Conservation (phyloP, 2,113 vertebrate genomes). For the Dinomys branickii region DNA sequence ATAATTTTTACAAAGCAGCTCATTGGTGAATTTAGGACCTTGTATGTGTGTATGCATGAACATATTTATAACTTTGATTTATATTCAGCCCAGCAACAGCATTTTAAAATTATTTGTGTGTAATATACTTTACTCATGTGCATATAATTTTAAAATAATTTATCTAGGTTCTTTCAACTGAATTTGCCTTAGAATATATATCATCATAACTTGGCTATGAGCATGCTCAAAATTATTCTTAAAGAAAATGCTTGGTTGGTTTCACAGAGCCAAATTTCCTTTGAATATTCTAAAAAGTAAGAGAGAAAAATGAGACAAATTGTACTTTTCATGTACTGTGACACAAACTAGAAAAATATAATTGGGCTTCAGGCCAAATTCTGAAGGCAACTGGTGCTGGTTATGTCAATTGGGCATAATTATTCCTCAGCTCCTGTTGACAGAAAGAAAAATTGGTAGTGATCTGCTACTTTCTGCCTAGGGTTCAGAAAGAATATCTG, state of each 20-base stretch:
- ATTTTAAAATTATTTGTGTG: constrained; percentile 75
- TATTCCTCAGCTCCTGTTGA: constrained; percentile 77
- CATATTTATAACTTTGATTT: constrained; percentile 71
- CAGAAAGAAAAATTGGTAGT: constrained; percentile 79
- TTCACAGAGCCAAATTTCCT: constrained; percentile 67
- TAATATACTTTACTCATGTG: constrained; percentile 69
- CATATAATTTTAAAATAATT: constrained; percentile 75
- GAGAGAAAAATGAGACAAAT: constrained; percentile 77
- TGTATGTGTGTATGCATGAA: background rate
- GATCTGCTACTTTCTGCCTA: constrained; percentile 58
- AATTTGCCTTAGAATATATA: constrained; percentile 66
- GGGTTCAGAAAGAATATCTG: constrained; percentile 71
- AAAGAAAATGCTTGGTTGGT: constrained; percentile 68
- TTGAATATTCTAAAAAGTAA: constrained; percentile 70
- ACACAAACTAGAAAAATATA: constrained; percentile 76
- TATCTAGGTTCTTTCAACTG: constrained; percentile 70
- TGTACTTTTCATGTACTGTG: constrained; percentile 74
- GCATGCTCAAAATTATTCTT: constrained; percentile 73
- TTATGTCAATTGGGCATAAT: constrained; percentile 79
- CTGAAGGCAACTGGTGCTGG: constrained; percentile 75
- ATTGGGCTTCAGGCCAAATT: constrained; percentile 80
- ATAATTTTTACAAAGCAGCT: constrained; percentile 44
- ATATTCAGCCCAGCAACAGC: constrained; percentile 60
- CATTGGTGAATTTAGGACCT: constrained; percentile 23
- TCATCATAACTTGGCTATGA: constrained; percentile 68